These are phyloP conservation scores for Columba livia DNA, from an alignment of 2,113 vertebrate species.

Conservation along the genomic window DNA sequence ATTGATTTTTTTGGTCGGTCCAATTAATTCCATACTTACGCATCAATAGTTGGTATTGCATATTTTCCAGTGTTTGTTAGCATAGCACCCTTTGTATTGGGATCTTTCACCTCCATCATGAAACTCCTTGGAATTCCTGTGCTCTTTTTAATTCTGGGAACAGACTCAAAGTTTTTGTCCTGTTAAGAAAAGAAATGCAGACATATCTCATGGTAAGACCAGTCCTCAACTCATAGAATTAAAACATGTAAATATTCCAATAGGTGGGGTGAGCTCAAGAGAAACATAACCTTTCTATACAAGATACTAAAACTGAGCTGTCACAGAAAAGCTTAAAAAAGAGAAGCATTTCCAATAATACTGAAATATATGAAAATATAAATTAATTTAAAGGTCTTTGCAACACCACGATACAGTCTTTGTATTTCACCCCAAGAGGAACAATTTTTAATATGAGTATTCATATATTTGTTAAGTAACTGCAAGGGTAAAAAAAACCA, in stretches of 20 bases:
- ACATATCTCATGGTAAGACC: neutral
- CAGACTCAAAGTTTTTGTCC: slow-evolving; percentile 92
- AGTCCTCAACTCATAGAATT: neutral
- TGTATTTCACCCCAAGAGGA: neutral
- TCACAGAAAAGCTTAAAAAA: neutral
- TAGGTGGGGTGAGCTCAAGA: neutral
- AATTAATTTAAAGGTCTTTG: neutral
- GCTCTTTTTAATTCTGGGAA: slow-evolving; percentile 92
- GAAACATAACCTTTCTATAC: neutral
- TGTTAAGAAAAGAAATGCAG: slow-evolving; percentile 52
- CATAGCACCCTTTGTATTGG: slow-evolving; percentile 95
- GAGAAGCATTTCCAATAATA: neutral
- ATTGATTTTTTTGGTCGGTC: neutral
- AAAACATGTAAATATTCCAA: neutral
- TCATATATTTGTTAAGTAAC: neutral
- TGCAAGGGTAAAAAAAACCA: neutral
- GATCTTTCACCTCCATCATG: slow-evolving; percentile 97
- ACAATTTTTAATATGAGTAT: neutral
- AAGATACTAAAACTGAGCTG: neutral
- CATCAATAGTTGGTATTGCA: slow-evolving; percentile 93
- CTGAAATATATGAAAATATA: neutral
- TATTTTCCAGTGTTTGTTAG: slow-evolving; percentile 95
- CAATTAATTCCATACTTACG: slow-evolving; percentile 80
- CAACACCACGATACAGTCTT: neutral
- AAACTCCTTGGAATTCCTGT: slow-evolving; percentile 97